Conservation (phyloP, 2,113 vertebrate species). For the Melanerpes formicivorus region DNA sequence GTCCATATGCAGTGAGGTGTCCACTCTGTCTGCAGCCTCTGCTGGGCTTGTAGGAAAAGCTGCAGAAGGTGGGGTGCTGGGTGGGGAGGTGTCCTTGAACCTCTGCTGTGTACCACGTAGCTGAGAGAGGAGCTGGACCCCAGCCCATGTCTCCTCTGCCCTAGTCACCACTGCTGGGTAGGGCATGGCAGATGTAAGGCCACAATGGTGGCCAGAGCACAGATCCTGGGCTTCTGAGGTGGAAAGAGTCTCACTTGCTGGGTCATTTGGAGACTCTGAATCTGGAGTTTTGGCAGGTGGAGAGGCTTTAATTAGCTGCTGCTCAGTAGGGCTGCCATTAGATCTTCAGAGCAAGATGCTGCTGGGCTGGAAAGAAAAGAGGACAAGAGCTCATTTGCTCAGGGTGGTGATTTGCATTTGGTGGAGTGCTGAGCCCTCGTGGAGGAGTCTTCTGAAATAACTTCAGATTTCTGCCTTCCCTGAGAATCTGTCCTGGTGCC, state of each 20-base stretch:
- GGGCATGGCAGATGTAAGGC: background rate
- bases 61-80: background rate
- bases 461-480: background rate
- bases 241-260: conserved; percentile 19
- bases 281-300: conserved; percentile 43
- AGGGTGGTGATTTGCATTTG: conserved; percentile 50
- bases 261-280: conserved; percentile 30
- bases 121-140: background rate
- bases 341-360: conserved; percentile 51
- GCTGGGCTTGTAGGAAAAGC: background rate
- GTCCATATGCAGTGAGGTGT: background rate
- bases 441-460: conserved; percentile 12
- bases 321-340: conserved; percentile 52
- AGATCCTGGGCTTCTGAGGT: background rate
- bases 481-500: background rate
- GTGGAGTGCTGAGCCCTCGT: background rate
- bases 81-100: background rate
- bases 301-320: conserved; percentile 55
- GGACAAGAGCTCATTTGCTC: conserved; percentile 51
- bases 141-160: rapidly evolving
- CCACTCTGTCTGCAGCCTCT: background rate
- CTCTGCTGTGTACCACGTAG: rapidly evolving
- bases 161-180: rapidly evolving
- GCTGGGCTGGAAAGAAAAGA: conserved; percentile 51
- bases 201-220: background rate